Base-by-base conservation (phyloP, 2,888 invertebrate genomes). In the Trachelus tabidus region DNA sequence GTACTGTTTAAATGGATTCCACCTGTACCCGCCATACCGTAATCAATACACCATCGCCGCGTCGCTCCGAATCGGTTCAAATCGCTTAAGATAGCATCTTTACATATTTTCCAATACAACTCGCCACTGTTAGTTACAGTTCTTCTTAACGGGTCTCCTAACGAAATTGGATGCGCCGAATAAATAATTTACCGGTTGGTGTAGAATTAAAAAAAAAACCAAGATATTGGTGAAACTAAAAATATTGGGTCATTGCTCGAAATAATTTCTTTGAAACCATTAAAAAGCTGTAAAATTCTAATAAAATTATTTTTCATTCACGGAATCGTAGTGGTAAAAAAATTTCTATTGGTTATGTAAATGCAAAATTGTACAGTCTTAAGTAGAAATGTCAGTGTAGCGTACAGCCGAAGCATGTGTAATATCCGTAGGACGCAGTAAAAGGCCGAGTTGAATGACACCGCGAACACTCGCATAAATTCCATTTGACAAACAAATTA, bases 21-120 rank as follows among this genome's bases (percentile, higher is more conserved):
- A 75, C 68, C 76, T 23, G 56, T 15, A 78, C 75, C 75, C 73
- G 74, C 69, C 69, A 75, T 76, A 76, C 79, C 76, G 69, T 69
- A 73, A 73, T 75, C 73, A 73, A 76, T 73, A 76, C 75, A 73
- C 73, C 75, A 75, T 73, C 35, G 34, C 78, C 40, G 77, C 73
- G 76, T 68, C 77, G 77, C 75, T n/a, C 34, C 1, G 69, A 56
- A 23, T 40, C 6, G 40, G 2, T 56, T 56, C 56, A 23, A 23
- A 56, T 56, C 75, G 40, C 71, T 31, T 15, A 34, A 31, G 69
- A 75, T 77, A 35, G 34, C 4, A 75, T 75, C 71, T 75, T 71
- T 40, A 56, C 71, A 31, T 31, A 71, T 71, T 71, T 71, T 71
- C 12, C n/a, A 9, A 31, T 56, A 56, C 6, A 56, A 23, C 23